phyloP scores from a whole-genome alignment of 2,888 invertebrate genomes.

The Meghimatium bilineatum region DNA sequence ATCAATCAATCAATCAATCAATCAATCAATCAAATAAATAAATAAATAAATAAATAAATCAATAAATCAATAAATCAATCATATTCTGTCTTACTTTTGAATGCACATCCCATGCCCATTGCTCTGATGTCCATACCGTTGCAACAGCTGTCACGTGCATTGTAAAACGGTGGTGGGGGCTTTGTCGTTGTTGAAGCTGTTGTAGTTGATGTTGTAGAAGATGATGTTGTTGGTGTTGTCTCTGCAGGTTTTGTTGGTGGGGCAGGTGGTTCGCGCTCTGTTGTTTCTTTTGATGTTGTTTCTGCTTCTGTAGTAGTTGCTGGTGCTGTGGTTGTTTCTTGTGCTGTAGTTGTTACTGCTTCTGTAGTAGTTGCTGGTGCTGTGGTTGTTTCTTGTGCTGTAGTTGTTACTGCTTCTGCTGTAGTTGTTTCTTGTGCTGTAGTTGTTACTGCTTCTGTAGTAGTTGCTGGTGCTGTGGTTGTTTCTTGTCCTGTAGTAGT shows the following conservation, averaged over 20 bases:
- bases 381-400: background rate
- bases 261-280: background rate
- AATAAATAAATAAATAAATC: too few relatives aligned
- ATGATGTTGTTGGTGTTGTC: background rate
- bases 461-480: background rate
- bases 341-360: background rate
- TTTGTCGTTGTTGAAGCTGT: background rate
- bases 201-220: background rate
- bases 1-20: too few relatives aligned
- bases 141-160: background rate
- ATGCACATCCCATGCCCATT: background rate
- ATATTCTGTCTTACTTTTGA: background rate
- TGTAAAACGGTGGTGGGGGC: background rate
- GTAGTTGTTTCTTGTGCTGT: background rate
- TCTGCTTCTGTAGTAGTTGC: background rate
- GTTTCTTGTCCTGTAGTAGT: background rate
- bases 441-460: background rate
- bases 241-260: background rate
- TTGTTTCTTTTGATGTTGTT: background rate
- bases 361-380: background rate
- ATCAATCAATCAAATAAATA: too few relatives aligned
- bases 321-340: background rate
- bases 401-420: background rate
- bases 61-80: too few relatives aligned
- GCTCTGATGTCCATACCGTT: background rate